Base-by-base conservation (phyloP, 1,140 invertebrate genomes). In the Dryas iulia region DNA sequence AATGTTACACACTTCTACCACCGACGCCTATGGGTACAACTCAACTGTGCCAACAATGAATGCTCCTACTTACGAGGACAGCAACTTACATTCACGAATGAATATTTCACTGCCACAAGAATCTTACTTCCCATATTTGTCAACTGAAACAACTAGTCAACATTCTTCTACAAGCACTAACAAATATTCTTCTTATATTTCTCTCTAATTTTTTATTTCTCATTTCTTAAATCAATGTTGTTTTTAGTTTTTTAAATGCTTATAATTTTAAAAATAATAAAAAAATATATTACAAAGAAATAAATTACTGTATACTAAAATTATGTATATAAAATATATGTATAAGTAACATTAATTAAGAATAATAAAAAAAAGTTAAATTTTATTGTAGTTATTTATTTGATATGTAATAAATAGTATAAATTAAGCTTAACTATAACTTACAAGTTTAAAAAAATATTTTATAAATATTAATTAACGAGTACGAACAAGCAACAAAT, bases 101-200 rank as follows among this genome's bases (percentile, higher is more conserved):
- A 77, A 59, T 39, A 62, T 86, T 31, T 64, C 78, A 4, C 28
- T 87, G 18, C 61, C 79, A 25, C 86, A 87, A 74, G 89, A 89
- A 58, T 73, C 89, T 14, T 90, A 90, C 59, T 85, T 83, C 64
- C 75, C 79, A 24, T 90, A 88, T 62, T 74, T 90, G 53, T 31
- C 79, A 8, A 35, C 81, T 25, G 87, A 89, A 26, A 59, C 78
- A n/a, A 61, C 78, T 59, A 83, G 58, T 78, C 83, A 83, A 59
- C 66, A 74, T 33, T 26, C 73, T 10, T 66, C 78, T 28, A 26
- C 79, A 6, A 25, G 75, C 7, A 68, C 68, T 30, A 83, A 56
- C 61, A 88, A 86, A 66, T 86, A 78, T 73, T 86, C 85, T 6
- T 85, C 86, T 3, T 89, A 87, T 57, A 87, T 89, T 65, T 71